A percentile compares a stretch with the other conserved stretches of the same genome.
Conservation (phyloP, 1,140 invertebrate species). For the Vanessa tameamea region DNA sequence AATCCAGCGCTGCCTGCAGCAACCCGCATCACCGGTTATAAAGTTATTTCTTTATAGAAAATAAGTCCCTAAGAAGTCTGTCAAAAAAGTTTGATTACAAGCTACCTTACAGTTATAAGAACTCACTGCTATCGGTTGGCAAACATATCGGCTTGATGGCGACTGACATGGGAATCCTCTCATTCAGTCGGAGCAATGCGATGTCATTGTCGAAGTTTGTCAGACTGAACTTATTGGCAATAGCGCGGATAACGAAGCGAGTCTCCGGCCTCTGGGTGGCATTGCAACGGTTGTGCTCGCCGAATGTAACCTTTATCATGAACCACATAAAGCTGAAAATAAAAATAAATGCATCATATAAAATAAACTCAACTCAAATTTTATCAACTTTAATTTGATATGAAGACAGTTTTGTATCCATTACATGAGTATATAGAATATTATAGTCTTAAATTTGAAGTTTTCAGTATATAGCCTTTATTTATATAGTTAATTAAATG, state of each 20-base stretch:
- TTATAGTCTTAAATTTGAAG: too few relatives aligned
- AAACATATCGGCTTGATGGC: constrained; percentile 90
- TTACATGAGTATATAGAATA: too few relatives aligned
- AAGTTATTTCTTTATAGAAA: too few relatives aligned
- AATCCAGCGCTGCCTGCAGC: too few relatives aligned
- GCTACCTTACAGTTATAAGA: not conserved
- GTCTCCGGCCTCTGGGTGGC: constrained; percentile 86
- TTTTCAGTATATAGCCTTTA: too few relatives aligned
- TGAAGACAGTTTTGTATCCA: too few relatives aligned
- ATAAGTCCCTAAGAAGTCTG: not conserved
- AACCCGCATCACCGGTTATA: too few relatives aligned
- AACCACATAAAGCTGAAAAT: constrained; percentile 92
- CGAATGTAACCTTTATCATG: constrained; percentile 93
- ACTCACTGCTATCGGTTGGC: constrained; percentile 83
- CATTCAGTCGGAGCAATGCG: constrained; percentile 88
- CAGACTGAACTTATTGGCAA: constrained; percentile 89
- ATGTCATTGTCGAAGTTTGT: constrained; percentile 93
- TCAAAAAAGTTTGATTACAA: not conserved
- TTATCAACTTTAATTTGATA: too few relatives aligned
- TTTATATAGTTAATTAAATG: too few relatives aligned
- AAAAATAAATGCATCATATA: constrained; percentile 18
- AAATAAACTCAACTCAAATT: not conserved
- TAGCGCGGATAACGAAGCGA: constrained; percentile 86
- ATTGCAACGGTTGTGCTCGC: constrained; percentile 90
- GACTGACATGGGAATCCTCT: constrained; percentile 87